Evolutionary conservation across 1,140 invertebrate species (phyloP).

Genomic region (Bombus superbus): DNA sequence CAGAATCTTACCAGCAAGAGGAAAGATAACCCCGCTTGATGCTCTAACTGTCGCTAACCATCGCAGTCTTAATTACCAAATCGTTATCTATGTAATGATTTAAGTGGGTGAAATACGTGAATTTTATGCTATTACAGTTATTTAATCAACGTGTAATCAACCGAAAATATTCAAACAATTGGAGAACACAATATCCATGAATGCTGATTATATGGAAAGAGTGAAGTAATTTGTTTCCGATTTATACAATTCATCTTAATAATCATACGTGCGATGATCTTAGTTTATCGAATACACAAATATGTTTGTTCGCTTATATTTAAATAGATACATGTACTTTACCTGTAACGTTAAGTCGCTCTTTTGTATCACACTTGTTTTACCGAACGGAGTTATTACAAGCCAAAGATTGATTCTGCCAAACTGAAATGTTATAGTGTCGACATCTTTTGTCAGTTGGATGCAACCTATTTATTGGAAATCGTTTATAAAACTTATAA

Average conservation of each 20-base stretch:
- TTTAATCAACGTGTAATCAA: neutral
- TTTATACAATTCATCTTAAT: neutral
- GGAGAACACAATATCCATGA: neutral
- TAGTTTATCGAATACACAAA: neutral
- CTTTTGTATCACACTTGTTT: neutral
- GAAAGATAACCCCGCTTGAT: conserved; percentile 80
- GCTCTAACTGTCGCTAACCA: conserved; percentile 30
- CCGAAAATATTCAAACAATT: neutral
- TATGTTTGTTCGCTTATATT: neutral
- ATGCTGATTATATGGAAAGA: neutral
- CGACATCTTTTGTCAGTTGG: conserved; percentile 13
- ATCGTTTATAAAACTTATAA: too few species aligned
- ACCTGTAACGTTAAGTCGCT: neutral
- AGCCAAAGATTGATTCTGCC: conserved; percentile 32
- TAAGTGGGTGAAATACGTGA: neutral
- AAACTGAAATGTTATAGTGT: conserved; percentile 10
- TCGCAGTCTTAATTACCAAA: neutral
- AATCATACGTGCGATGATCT: neutral
- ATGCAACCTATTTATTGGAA: neutral
- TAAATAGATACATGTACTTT: neutral
- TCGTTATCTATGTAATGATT: neutral
- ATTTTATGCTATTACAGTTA: neutral
- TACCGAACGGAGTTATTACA: neutral
- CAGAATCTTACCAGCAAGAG: conserved; percentile 82
- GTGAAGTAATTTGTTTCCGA: neutral